Percentiles rank a stretch among this genome's conserved stretches.
These are phyloP conservation scores for Artibeus jamaicensis DNA, from an alignment of 2,797 vertebrate species.

Conservation along the genomic window DNA sequence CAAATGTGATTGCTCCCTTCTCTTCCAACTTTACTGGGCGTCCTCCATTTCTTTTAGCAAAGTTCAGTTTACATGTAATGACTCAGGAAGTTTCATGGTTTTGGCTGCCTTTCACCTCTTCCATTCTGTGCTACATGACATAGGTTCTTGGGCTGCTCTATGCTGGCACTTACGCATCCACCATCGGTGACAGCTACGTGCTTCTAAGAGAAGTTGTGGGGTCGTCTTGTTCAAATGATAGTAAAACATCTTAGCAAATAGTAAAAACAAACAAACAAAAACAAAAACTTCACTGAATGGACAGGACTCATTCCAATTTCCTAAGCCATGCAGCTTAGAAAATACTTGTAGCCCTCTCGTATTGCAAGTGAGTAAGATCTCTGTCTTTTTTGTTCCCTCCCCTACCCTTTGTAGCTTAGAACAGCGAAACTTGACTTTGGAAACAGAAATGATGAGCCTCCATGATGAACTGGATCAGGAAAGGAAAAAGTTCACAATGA, in stretches of 20 bases:
- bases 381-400: background rate
- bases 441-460: slow-evolving; percentile 93
- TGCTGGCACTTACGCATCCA: background rate
- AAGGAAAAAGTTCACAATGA: slow-evolving; percentile 98
- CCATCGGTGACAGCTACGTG: background rate
- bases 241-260: background rate
- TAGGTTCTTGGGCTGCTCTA: background rate
- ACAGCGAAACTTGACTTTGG: slow-evolving; percentile 93
- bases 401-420: slow-evolving; percentile 87
- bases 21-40: background rate
- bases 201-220: background rate
- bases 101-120: background rate
- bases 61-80: background rate
- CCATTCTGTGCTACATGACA: background rate
- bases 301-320: background rate
- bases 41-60: background rate
- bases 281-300: background rate
- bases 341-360: background rate
- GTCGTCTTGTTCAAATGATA: background rate
- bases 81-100: background rate
- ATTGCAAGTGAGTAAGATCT: background rate
- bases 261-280: background rate
- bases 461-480: slow-evolving; percentile 98
- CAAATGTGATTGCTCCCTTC: background rate
- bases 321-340: background rate